Conservation (phyloP, 2,888 invertebrate species). For the Pheosia gnoma region DNA sequence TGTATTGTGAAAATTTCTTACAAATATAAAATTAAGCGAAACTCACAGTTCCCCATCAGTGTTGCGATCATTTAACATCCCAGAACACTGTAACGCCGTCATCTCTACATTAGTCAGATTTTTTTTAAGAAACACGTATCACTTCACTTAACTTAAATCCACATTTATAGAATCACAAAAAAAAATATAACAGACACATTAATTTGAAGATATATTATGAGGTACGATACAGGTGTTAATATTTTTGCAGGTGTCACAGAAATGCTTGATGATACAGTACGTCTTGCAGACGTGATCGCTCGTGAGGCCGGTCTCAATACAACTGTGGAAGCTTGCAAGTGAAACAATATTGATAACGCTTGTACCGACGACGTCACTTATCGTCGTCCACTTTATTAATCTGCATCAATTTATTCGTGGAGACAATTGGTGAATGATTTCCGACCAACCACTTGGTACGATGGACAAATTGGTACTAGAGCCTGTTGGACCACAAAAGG, state of each 20-base stretch:
- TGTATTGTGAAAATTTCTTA: not conserved
- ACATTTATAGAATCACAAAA: conserved; percentile 29
- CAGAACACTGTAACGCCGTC: conserved; percentile 58
- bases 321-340: conserved; percentile 68
- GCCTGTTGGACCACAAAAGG: not conserved
- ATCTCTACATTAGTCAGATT: conserved; percentile 70
- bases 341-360: conserved; percentile 76
- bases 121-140: conserved; percentile 49
- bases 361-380: conserved; percentile 67
- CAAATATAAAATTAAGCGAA: conserved; percentile 1
- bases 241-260: conserved; percentile 16
- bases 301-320: conserved; percentile 56
- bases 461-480: not conserved
- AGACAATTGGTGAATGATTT: conserved; percentile 65
- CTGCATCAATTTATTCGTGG: conserved; percentile 78
- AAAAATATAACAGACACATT: conserved; percentile 29
- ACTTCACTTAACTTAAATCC: conserved; percentile 39
- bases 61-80: conserved; percentile 63
- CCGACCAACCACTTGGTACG: conserved; percentile 7
- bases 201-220: conserved; percentile 28
- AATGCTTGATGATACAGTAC: conserved; percentile 35
- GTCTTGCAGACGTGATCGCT: conserved; percentile 46
- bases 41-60: conserved; percentile 82
- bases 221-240: conserved; percentile 22
- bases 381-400: conserved; percentile 74